phyloP scores from a whole-genome alignment of 2,888 invertebrate genomes.

The Pteria penguin region DNA sequence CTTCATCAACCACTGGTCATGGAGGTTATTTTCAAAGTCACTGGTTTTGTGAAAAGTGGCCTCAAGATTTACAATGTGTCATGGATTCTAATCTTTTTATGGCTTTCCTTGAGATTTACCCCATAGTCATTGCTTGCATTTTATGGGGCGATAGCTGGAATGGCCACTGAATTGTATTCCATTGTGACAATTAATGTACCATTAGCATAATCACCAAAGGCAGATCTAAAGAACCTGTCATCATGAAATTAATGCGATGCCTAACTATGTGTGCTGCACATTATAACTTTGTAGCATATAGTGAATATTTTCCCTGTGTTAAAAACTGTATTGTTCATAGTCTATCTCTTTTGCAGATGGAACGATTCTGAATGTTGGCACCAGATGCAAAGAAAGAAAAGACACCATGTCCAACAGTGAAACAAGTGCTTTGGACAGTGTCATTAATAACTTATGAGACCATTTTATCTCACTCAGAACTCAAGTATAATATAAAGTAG shows the following conservation, averaged over 20 bases:
- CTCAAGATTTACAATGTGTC: too few relatives aligned
- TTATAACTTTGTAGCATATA: slow-evolving; percentile 23
- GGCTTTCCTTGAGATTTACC: slow-evolving; percentile 4
- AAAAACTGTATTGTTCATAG: not conserved
- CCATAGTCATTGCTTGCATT: slow-evolving; percentile 7
- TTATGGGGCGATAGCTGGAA: slow-evolving; percentile 11
- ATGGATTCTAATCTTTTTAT: not conserved
- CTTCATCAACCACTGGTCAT: not conserved
- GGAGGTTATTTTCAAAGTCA: not conserved
- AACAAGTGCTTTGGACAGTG: slow-evolving; percentile 1
- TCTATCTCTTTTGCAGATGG: slow-evolving; percentile 21
- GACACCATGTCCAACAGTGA: not conserved
- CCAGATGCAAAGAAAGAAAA: not conserved
- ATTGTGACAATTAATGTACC: slow-evolving; percentile 21
- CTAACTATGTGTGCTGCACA: slow-evolving; percentile 11
- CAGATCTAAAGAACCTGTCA: slow-evolving; percentile 17
- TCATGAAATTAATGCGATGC: slow-evolving; percentile 9
- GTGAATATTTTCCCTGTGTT: slow-evolving; percentile 5
- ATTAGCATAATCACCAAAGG: slow-evolving; percentile 18
- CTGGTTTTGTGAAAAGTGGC: too few relatives aligned
- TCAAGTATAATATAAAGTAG: slow-evolving; percentile 3
- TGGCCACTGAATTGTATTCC: slow-evolving; percentile 20
- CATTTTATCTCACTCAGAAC: not conserved
- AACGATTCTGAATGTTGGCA: not conserved
- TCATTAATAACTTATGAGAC: slow-evolving; percentile 10